Percentiles rank a stretch among this genome's conserved stretches.
phyloP scores from a whole-genome alignment of 2,113 vertebrate species.

The Phalacrocorax pelagicus region DNA sequence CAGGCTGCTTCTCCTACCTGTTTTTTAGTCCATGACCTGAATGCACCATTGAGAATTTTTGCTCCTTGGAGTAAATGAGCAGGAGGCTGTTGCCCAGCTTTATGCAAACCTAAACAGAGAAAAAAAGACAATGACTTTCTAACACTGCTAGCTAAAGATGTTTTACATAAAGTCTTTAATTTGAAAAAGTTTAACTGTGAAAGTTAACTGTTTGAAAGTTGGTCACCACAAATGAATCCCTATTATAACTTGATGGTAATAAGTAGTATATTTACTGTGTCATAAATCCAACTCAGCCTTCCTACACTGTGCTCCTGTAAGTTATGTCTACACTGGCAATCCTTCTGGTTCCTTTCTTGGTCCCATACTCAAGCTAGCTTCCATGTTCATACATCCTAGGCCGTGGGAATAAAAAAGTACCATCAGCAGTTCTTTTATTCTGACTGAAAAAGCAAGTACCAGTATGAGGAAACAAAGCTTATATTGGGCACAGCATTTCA shows the following conservation, averaged over 20 bases:
- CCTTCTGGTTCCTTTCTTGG: background rate
- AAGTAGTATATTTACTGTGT: background rate
- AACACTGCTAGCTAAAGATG: background rate
- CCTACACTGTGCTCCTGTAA: background rate
- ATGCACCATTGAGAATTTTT: slow-evolving; percentile 98
- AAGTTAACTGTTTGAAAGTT: background rate
- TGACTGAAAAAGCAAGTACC: background rate
- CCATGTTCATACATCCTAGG: background rate
- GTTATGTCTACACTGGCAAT: background rate
- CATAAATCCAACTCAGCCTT: background rate
- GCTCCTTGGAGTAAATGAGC: slow-evolving; percentile 93
- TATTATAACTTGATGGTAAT: background rate
- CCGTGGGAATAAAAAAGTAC: background rate
- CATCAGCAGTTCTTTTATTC: background rate
- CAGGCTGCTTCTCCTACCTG: slow-evolving; percentile 79
- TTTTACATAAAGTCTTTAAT: background rate
- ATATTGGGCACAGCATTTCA: background rate
- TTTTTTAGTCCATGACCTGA: slow-evolving; percentile 98
- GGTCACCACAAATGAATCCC: background rate
- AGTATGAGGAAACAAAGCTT: background rate
- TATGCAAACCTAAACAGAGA: slow-evolving; percentile 87
- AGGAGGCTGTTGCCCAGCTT: slow-evolving; percentile 91
- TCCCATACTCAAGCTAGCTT: background rate
- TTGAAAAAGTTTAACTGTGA: background rate
- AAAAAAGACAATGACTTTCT: background rate